Evolutionary conservation across 2,113 vertebrate genomes (phyloP).

Genomic region (Cricetomys ansorgei): DNA sequence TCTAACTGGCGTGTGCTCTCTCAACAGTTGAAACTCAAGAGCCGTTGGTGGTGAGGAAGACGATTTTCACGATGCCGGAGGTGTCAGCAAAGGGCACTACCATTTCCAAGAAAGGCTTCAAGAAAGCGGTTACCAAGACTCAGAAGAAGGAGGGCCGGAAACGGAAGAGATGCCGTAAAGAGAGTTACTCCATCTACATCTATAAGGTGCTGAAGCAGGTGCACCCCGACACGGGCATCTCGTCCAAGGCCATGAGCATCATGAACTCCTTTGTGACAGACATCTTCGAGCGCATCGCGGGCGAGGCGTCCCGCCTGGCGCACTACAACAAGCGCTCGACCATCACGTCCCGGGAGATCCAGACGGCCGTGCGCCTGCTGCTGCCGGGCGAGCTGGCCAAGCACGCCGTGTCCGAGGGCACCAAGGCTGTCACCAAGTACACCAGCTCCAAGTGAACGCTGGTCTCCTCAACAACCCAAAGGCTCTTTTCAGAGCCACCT

Average conservation of each 20-base stretch:
- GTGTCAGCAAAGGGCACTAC: fast-evolving
- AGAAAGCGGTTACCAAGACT: background rate
- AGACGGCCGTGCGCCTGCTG: slow-evolving; percentile 56
- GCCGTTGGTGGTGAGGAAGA: too few relatives aligned
- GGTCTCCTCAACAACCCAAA: background rate
- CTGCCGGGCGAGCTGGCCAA: slow-evolving; percentile 69
- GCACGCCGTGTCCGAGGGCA: slow-evolving; percentile 59
- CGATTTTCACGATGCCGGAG: background rate
- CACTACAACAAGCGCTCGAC: slow-evolving; percentile 65
- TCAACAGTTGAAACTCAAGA: background rate
- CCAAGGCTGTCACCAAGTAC: slow-evolving; percentile 73
- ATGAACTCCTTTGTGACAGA: slow-evolving; percentile 55
- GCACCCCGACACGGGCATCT: background rate
- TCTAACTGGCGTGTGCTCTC: background rate
- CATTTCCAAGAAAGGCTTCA: background rate
- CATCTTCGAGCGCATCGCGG: background rate
- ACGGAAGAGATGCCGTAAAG: background rate
- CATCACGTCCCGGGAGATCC: slow-evolving; percentile 51
- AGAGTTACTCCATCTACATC: slow-evolving; percentile 36
- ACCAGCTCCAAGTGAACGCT: slow-evolving; percentile 53
- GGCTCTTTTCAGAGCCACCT: slow-evolving; percentile 75
- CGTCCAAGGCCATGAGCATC: slow-evolving; percentile 52
- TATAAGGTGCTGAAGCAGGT: slow-evolving; percentile 76
- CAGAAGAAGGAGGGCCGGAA: slow-evolving; percentile 32
- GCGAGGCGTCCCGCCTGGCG: slow-evolving; percentile 31